Evolutionary conservation across 2,113 vertebrate species (phyloP).

Genomic region (Phodopus roborovskii): DNA sequence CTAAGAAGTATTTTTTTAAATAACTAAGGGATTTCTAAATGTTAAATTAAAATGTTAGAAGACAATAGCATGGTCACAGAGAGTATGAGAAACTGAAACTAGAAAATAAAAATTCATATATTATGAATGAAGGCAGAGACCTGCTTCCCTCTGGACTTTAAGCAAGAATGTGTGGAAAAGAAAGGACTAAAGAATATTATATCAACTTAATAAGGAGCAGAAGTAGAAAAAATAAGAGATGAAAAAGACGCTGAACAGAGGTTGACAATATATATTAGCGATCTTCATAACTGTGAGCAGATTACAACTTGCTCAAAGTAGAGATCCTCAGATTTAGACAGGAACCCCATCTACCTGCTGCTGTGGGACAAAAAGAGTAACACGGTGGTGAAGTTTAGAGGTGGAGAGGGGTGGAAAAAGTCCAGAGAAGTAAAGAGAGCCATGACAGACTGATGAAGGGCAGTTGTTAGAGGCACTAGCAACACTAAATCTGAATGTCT

Average conservation of each 20-base stretch:
- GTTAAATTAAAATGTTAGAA: conserved; percentile 21
- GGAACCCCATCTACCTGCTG: not conserved
- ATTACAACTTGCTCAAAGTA: conserved; percentile 20
- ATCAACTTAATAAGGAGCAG: not conserved
- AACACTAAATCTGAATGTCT: not conserved
- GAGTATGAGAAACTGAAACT: not conserved
- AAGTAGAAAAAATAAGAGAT: not conserved
- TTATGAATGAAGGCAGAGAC: not conserved
- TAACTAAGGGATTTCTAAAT: not conserved
- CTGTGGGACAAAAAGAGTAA: not conserved
- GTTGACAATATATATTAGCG: not conserved
- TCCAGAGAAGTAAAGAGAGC: not conserved
- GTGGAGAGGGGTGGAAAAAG: not conserved
- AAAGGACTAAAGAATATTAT: not conserved
- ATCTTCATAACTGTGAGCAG: not conserved
- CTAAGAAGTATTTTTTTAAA: not conserved
- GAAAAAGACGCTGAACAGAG: not conserved
- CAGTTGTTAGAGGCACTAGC: not conserved
- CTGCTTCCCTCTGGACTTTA: not conserved
- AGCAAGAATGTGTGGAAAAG: not conserved
- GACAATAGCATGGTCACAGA: not conserved
- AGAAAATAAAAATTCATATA: not conserved
- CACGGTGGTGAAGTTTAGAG: not conserved
- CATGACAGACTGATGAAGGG: not conserved
- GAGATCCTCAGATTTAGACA: not conserved